These are phyloP conservation scores for Phoebastria nigripes DNA, from an alignment of 2,797 vertebrate genomes.

Conservation along the genomic window DNA sequence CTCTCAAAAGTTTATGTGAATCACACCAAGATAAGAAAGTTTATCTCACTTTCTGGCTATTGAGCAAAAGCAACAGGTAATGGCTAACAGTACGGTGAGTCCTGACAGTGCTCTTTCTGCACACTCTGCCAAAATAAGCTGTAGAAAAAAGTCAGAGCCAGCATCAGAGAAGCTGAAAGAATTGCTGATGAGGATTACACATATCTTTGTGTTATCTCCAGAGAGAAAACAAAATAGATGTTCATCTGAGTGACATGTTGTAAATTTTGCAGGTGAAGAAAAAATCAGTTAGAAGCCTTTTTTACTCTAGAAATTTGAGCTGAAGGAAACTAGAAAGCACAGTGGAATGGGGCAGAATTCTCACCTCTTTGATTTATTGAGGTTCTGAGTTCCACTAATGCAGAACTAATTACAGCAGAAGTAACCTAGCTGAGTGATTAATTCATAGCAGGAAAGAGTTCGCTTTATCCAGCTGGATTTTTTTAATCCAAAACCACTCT, in stretches of 20 bases:
- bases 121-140: neutral
- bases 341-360: neutral
- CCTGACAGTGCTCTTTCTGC: neutral
- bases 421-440: neutral
- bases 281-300: slow-evolving; percentile 7
- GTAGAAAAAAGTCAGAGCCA: neutral
- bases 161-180: neutral
- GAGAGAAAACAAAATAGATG: slow-evolving; percentile 19
- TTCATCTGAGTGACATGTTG: neutral
- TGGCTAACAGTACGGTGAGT: fast-evolving
- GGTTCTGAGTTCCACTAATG: neutral
- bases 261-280: slow-evolving; percentile 10
- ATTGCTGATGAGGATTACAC: neutral
- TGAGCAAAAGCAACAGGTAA: neutral
- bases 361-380: slow-evolving; percentile 16
- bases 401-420: slow-evolving; percentile 39
- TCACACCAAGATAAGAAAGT: neutral
- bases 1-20: neutral
- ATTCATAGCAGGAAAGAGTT: neutral
- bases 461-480: neutral
- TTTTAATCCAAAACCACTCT: neutral
- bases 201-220: neutral
- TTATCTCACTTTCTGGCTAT: neutral
- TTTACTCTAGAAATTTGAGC: neutral
- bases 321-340: neutral